Evolutionary conservation across 2,888 invertebrate species (phyloP).

Genomic region (Hermodice carunculata): DNA sequence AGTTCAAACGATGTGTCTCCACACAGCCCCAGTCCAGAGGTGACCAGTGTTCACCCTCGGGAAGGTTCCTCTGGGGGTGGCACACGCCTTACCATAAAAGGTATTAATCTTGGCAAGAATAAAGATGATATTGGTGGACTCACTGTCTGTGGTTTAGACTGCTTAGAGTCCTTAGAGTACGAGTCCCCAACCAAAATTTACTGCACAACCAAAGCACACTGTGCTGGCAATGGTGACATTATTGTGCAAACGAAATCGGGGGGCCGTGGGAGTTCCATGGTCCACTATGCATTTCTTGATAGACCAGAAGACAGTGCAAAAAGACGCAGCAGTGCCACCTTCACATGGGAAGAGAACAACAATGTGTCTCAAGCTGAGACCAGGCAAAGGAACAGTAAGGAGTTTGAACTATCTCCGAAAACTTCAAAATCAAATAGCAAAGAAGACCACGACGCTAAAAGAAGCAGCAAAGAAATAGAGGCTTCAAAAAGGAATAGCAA

Average conservation of each 20-base stretch:
- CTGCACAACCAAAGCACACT: conserved; percentile 58
- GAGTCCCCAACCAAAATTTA: conserved; percentile 55
- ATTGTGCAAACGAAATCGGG: conserved; percentile 64
- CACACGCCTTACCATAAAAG: conserved; percentile 58
- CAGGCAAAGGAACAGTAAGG: too few species aligned
- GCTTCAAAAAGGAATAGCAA: too few species aligned
- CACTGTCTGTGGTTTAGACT: conserved; percentile 61
- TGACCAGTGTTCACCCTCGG: conserved; percentile 57
- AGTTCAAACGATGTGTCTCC: too few species aligned
- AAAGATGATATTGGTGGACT: conserved; percentile 62
- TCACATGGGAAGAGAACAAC: too few species aligned
- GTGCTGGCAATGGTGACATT: conserved; percentile 57
- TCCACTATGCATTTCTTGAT: conserved; percentile 10
- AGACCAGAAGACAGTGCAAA: background rate
- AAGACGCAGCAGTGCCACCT: too few species aligned
- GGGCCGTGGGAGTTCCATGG: conserved; percentile 47
- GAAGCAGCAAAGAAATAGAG: too few species aligned
- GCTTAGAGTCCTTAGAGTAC: conserved; percentile 59
- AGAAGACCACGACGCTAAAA: too few species aligned
- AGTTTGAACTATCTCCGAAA: too few species aligned
- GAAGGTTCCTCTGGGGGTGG: conserved; percentile 58
- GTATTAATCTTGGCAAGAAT: conserved; percentile 59
- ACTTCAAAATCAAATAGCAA: too few species aligned
- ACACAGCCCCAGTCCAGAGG: too few species aligned
- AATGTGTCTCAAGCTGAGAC: too few species aligned